Conservation (phyloP, 2,797 vertebrate genomes). For the Diglossa cyanea region DNA sequence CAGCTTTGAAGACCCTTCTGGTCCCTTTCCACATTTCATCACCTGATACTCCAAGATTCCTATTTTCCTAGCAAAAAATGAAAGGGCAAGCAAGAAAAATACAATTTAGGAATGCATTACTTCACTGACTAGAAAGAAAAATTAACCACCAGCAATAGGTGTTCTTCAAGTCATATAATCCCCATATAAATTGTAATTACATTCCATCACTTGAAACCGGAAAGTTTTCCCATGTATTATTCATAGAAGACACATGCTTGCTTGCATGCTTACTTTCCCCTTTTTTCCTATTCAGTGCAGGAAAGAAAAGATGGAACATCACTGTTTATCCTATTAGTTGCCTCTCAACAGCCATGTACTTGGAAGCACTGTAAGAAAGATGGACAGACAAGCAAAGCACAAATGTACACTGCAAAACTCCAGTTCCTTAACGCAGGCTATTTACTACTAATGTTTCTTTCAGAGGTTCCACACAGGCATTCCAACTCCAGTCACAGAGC, state of each 20-base stretch:
- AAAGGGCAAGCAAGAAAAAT: neutral
- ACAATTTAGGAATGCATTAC: neutral
- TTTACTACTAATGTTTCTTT: neutral
- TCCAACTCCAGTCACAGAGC: neutral
- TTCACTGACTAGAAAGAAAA: neutral
- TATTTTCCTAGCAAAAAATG: neutral
- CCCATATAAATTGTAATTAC: constrained; percentile 16
- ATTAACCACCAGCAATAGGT: neutral
- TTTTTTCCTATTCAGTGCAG: neutral
- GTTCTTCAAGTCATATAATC: neutral
- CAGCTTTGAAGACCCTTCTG: neutral
- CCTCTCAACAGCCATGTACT: neutral
- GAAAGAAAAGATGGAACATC: neutral
- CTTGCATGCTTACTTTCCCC: neutral
- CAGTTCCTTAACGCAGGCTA: neutral
- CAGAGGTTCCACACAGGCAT: neutral
- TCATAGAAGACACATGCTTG: neutral
- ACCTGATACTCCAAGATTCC: neutral
- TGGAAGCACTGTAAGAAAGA: neutral
- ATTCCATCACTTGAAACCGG: neutral
- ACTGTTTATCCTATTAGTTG: neutral
- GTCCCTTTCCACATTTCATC: neutral
- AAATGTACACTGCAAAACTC: neutral
- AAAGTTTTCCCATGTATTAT: constrained; percentile 14
- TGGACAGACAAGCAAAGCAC: neutral